Evolutionary conservation across 2,113 vertebrate genomes (phyloP).

Genomic region (Burhinus oedicnemus): DNA sequence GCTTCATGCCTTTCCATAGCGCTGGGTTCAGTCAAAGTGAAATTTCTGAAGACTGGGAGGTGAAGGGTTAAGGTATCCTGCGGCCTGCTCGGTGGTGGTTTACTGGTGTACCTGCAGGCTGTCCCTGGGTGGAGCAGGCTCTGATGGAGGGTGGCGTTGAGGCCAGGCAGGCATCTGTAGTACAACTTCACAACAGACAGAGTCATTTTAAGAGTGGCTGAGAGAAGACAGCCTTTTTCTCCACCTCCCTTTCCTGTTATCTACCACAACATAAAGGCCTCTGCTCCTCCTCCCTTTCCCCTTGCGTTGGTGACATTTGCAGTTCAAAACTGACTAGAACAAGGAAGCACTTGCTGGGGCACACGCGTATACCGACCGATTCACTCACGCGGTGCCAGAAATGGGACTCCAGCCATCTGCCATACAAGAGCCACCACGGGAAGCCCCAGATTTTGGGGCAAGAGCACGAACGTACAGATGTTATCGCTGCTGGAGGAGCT

Average conservation of each 20-base stretch:
- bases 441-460: background rate
- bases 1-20: background rate
- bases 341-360: background rate
- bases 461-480: background rate
- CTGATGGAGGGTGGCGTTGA: background rate
- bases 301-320: accelerated
- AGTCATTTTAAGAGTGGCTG: background rate
- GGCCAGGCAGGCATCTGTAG: background rate
- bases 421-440: background rate
- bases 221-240: background rate
- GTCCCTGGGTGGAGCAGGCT: accelerated
- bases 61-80: background rate
- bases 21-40: background rate
- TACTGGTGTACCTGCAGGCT: background rate
- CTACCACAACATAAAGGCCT: background rate
- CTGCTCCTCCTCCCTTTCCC: background rate
- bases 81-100: background rate
- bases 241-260: background rate
- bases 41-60: background rate
- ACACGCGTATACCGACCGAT: accelerated
- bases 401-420: background rate
- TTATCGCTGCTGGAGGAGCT: background rate
- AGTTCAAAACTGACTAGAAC: background rate
- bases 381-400: background rate
- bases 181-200: background rate